These are phyloP conservation scores for Chaetorhynchus papuensis DNA, from an alignment of 2,113 vertebrate genomes.

Conservation along the genomic window DNA sequence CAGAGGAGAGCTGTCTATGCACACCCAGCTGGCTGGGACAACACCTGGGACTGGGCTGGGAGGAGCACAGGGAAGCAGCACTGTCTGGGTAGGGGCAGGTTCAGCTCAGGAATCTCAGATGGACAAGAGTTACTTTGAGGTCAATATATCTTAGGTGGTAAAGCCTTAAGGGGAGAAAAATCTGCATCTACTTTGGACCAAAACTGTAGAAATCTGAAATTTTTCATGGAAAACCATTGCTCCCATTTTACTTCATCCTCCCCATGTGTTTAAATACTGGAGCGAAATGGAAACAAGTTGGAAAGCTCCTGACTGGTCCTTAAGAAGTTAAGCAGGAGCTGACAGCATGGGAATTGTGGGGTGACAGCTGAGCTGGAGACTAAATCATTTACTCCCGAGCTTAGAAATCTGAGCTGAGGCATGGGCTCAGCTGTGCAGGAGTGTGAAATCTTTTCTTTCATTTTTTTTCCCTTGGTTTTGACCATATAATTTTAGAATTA, in stretches of 20 bases:
- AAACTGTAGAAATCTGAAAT: not conserved
- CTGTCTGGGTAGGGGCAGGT: not conserved
- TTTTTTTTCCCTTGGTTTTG: not conserved
- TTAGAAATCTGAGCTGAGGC: not conserved
- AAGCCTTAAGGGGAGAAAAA: not conserved
- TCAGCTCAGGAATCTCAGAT: not conserved
- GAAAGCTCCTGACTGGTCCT: not conserved
- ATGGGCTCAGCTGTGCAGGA: not conserved
- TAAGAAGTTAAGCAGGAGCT: not conserved
- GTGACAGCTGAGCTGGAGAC: not conserved
- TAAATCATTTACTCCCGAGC: not conserved
- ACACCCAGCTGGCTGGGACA: not conserved
- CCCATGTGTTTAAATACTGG: not conserved
- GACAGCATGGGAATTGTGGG: not conserved
- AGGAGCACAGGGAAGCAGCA: rapidly evolving
- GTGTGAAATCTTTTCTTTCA: not conserved
- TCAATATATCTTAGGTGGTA: not conserved
- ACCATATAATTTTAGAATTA: not conserved
- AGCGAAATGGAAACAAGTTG: not conserved
- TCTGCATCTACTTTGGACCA: not conserved
- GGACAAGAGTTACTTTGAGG: not conserved
- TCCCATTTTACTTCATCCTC: not conserved
- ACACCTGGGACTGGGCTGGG: not conserved
- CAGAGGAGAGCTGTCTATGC: not conserved
- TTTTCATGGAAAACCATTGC: not conserved